phyloP scores from a whole-genome alignment of 2,888 invertebrate genomes.

The Torymus auratus region DNA sequence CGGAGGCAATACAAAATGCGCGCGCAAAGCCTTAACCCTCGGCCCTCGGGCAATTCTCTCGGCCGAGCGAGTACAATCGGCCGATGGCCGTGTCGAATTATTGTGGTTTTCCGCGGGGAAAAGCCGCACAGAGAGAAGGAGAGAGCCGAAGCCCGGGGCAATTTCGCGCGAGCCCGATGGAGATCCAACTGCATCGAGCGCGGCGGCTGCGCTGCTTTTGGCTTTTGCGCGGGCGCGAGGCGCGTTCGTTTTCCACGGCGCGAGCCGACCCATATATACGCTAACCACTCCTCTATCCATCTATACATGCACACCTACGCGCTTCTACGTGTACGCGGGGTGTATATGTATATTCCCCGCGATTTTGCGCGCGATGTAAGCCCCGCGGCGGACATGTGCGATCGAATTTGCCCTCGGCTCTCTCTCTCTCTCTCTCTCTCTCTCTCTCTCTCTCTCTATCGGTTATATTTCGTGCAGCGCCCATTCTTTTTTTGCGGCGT shows the following conservation, averaged over 20 bases:
- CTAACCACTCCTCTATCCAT: too few relatives aligned
- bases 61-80: not conserved
- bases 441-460: too few relatives aligned
- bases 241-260: slow-evolving; percentile 4
- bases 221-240: not conserved
- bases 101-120: slow-evolving; percentile 48
- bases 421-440: too few relatives aligned
- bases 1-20: too few relatives aligned
- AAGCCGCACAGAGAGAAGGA: slow-evolving; percentile 4
- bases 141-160: slow-evolving; percentile 23
- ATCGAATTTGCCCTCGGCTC: slow-evolving; percentile 38
- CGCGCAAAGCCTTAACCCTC: too few relatives aligned
- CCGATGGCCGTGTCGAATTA: slow-evolving; percentile 49
- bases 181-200: not conserved
- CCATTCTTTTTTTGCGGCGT: not conserved
- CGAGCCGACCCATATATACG: too few relatives aligned
- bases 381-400: not conserved
- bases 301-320: not conserved
- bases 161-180: slow-evolving; percentile 32
- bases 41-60: slow-evolving; percentile 6
- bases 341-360: not conserved
- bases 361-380: slow-evolving; percentile 11
- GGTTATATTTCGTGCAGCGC: slow-evolving; percentile 3
- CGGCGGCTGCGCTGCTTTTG: not conserved
- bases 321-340: not conserved